A percentile compares a stretch with the other conserved stretches of the same genome.
phyloP scores from a whole-genome alignment of 2,113 vertebrate genomes.

The Heterocephalus glaber region DNA sequence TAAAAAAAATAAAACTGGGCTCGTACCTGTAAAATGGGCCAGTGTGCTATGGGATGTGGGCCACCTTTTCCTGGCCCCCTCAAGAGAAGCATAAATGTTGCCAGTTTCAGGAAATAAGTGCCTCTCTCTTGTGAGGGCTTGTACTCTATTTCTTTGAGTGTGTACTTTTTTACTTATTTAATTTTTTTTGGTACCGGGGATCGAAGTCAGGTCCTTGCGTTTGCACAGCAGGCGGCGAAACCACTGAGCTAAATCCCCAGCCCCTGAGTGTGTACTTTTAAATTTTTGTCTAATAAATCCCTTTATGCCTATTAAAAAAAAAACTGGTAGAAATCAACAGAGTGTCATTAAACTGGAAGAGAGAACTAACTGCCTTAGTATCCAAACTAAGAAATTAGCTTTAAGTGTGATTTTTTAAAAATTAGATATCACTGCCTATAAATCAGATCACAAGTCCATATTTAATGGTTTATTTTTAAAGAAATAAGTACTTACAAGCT shows the following conservation, averaged over 20 bases:
- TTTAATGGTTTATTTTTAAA: constrained; percentile 1
- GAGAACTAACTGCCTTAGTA: not conserved
- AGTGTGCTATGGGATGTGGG: not conserved
- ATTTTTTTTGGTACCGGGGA: no score
- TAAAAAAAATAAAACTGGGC: not conserved
- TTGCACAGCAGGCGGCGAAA: no score
- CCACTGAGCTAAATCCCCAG: no score
- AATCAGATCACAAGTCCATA: not conserved
- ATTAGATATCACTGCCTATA: not conserved
- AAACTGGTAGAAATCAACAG: constrained; percentile 20
- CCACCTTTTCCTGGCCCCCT: not conserved
- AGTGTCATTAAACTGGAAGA: not conserved
- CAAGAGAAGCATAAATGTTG: not conserved
- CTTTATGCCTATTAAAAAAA: not conserved
- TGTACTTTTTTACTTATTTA: not conserved
- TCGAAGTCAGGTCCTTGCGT: no score
- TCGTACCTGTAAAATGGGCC: not conserved
- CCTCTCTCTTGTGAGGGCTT: not conserved
- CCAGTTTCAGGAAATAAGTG: not conserved
- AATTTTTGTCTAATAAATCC: not conserved
- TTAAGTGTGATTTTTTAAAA: not conserved
- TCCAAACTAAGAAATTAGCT: not conserved
- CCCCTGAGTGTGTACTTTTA: not conserved
- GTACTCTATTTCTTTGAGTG: not conserved
- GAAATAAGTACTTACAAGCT: not conserved